Evolutionary conservation across 2,797 vertebrate genomes (phyloP).

Genomic region (Aldrovandia affinis): DNA sequence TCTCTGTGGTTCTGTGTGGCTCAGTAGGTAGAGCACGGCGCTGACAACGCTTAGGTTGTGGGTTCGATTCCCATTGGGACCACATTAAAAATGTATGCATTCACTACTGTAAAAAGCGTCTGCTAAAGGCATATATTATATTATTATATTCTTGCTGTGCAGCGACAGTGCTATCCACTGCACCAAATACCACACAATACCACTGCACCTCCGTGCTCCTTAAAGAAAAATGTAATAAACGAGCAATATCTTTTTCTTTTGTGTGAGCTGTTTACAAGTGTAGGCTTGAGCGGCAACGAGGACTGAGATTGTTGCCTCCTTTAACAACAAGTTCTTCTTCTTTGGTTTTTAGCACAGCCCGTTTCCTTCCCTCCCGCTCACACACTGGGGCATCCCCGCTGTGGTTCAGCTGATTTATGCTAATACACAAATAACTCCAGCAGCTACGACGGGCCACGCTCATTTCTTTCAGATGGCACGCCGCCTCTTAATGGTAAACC

Average conservation of each 20-base stretch:
- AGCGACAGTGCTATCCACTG: too few relatives aligned
- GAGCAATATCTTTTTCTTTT: slow-evolving; percentile 41
- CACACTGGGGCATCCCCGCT: slow-evolving; percentile 51
- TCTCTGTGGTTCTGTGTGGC: too few relatives aligned
- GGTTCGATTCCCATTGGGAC: too few relatives aligned
- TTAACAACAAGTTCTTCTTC: slow-evolving; percentile 63
- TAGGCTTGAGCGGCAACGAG: slow-evolving; percentile 59
- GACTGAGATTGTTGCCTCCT: slow-evolving; percentile 67
- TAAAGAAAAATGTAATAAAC: too few relatives aligned
- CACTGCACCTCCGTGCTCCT: too few relatives aligned
- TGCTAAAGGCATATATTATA: too few relatives aligned
- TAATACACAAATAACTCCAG: slow-evolving; percentile 62
- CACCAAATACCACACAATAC: too few relatives aligned
- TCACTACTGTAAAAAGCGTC: too few relatives aligned
- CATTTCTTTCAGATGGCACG: slow-evolving; percentile 39
- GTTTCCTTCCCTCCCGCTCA: slow-evolving; percentile 40
- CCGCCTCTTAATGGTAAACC: slow-evolving; percentile 43
- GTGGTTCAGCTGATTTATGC: slow-evolving; percentile 61
- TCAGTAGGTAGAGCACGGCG: too few relatives aligned
- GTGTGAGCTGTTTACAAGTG: slow-evolving; percentile 58
- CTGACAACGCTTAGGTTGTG: too few relatives aligned
- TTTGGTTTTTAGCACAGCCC: slow-evolving; percentile 55
- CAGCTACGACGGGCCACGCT: slow-evolving; percentile 36
- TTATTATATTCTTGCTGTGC: too few relatives aligned
- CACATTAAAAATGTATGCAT: too few relatives aligned